Percentiles rank a stretch among this genome's conserved stretches.
These are phyloP conservation scores for Agelas oroides DNA, from an alignment of 37 sponge, comb jelly and placozoan genomes.

Conservation along the genomic window DNA sequence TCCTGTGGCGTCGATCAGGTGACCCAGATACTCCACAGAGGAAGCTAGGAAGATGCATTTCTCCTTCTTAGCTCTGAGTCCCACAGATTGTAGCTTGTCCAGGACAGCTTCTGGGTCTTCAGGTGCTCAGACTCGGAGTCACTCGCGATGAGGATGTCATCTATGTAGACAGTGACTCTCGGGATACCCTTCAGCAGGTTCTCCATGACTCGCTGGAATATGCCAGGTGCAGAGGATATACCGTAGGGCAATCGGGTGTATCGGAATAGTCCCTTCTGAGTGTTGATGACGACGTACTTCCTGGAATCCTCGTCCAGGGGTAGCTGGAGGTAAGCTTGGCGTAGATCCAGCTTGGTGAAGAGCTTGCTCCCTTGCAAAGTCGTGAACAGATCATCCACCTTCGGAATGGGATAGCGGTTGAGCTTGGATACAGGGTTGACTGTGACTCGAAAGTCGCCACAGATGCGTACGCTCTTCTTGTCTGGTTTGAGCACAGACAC, in stretches of 20 bases:
- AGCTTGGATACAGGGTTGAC: slow-evolving; percentile 12
- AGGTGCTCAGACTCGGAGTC: slow-evolving; percentile 20
- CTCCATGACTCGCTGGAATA: no score
- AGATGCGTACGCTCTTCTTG: background rate
- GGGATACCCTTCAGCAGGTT: slow-evolving; percentile 38
- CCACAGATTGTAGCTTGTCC: background rate
- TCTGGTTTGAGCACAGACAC: slow-evolving; percentile 5
- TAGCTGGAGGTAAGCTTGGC: no score
- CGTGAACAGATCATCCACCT: slow-evolving; percentile 17
- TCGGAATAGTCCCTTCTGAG: no score
- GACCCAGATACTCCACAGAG: slow-evolving; percentile 25
- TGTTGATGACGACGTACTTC: no score
- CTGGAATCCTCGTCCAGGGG: no score
- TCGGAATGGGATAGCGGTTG: slow-evolving; percentile 25
- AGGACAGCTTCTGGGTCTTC: slow-evolving; percentile 30
- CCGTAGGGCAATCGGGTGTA: no score
- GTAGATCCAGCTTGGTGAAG: no score
- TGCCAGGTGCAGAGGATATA: no score
- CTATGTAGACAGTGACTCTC: slow-evolving; percentile 37
- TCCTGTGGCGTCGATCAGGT: slow-evolving; percentile 19
- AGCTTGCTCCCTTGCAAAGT: background rate
- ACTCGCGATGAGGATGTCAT: slow-evolving; percentile 54
- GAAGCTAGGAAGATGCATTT: slow-evolving; percentile 20
- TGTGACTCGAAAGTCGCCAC: slow-evolving; percentile 22
- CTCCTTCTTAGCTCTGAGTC: background rate